These are phyloP conservation scores for Pseudomyrmex gracilis DNA, from an alignment of 1,140 invertebrate genomes.

Conservation along the genomic window DNA sequence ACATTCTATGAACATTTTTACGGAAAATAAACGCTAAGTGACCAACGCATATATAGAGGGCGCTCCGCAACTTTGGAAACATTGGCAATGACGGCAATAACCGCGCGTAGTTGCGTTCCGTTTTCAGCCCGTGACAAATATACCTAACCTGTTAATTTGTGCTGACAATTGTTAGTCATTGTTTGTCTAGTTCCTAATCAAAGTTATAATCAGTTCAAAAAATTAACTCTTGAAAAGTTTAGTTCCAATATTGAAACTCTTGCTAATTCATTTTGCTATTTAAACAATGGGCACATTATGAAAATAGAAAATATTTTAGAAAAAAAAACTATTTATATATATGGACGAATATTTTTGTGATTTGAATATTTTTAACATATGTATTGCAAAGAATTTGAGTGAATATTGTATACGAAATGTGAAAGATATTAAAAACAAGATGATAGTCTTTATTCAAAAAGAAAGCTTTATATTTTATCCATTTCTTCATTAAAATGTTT, in stretches of 20 bases:
- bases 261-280: conserved; percentile 3
- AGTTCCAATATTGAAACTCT: conserved; percentile 4
- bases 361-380: not conserved
- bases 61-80: too few relatives aligned
- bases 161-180: too few relatives aligned
- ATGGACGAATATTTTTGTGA: not conserved
- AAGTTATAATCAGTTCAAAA: conserved; percentile 4
- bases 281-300: not conserved
- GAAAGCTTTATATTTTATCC: conserved; percentile 1
- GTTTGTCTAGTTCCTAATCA: conserved; percentile 1
- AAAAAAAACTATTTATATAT: not conserved
- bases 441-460: not conserved
- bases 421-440: not conserved
- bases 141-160: too few relatives aligned
- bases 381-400: not conserved
- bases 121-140: too few relatives aligned
- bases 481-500: not conserved
- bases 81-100: too few relatives aligned
- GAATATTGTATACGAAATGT: not conserved
- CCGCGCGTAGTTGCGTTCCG: too few relatives aligned
- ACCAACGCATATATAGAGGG: too few relatives aligned
- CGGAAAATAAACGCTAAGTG: too few relatives aligned
- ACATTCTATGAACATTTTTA: too few relatives aligned
- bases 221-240: not conserved
- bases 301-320: conserved; percentile 1